Conservation (phyloP, 2,888 invertebrate species). For the Dynastes tityus region DNA sequence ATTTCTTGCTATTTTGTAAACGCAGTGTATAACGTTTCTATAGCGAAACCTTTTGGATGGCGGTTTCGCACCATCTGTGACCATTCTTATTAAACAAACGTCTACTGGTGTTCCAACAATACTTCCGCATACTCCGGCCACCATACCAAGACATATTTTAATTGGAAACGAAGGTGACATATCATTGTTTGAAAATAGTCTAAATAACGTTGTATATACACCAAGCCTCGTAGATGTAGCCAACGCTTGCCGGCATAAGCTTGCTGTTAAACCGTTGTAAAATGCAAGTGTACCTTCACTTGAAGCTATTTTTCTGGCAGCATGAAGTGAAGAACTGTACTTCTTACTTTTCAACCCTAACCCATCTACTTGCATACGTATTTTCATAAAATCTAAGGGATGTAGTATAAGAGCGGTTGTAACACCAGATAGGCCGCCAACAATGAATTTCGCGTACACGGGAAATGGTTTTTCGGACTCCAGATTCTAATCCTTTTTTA, state of each 20-base stretch:
- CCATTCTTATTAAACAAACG: constrained; percentile 97
- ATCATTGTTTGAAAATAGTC: constrained; percentile 74
- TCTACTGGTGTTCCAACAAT: constrained; percentile 96
- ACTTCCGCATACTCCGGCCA: constrained; percentile 90
- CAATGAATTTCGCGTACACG: constrained; percentile 20
- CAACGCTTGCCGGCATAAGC: constrained; percentile 94
- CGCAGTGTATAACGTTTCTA: constrained; percentile 92
- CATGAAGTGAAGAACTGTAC: constrained; percentile 13
- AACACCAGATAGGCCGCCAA: constrained; percentile 37
- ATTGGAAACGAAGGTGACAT: constrained; percentile 84
- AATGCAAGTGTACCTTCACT: constrained; percentile 82
- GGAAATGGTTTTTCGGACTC: constrained; percentile 22
- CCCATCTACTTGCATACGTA: constrained; percentile 45
- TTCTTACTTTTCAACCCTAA: constrained; percentile 1
- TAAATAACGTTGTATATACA: constrained; percentile 93
- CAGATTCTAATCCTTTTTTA: not conserved
- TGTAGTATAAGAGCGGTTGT: constrained; percentile 32
- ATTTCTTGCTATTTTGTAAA: constrained; percentile 84
- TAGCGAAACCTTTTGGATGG: constrained; percentile 92
- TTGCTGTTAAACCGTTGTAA: constrained; percentile 94
- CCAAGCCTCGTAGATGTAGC: constrained; percentile 98
- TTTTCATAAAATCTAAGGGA: constrained; percentile 46
- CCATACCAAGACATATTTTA: constrained; percentile 90
- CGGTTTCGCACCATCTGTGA: constrained; percentile 95
- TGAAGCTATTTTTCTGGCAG: constrained; percentile 10